phyloP scores from a whole-genome alignment of 2,113 vertebrate species.

The Chinchilla lanigera region DNA sequence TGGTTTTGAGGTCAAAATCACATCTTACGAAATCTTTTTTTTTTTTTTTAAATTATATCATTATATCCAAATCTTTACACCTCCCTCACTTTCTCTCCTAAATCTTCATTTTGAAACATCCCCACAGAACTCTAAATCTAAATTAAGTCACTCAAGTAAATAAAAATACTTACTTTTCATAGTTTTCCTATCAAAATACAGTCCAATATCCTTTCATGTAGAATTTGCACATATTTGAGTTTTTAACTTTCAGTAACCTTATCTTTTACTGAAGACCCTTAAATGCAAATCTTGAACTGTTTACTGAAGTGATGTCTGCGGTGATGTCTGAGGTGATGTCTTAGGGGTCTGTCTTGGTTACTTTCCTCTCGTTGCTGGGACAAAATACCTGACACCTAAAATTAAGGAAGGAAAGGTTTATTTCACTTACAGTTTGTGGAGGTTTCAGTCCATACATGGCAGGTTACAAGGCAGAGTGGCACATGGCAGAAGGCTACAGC shows the following conservation, averaged over 20 bases:
- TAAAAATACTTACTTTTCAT: not conserved
- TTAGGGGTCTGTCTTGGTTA: no score
- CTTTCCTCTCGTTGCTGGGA: no score
- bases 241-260: not conserved
- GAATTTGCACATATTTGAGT: not conserved
- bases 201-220: not conserved
- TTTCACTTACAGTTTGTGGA: no score
- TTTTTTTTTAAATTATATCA: not conserved
- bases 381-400: no score
- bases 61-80: not conserved
- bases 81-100: not conserved
- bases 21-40: not conserved
- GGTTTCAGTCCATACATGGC: no score
- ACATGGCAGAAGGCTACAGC: no score
- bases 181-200: not conserved
- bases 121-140: not conserved
- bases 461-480: no score
- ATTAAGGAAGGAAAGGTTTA: no score
- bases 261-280: not conserved
- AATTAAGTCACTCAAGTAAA: not conserved
- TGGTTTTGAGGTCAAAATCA: not conserved
- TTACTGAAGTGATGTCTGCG: not conserved
- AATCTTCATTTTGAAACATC: not conserved
- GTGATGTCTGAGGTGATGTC: no score
- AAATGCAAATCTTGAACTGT: not conserved